Evolutionary conservation across 2,113 vertebrate genomes (phyloP), one percentile per base, ranked within the genome.

Genomic region (Varanus komodoensis): DNA sequence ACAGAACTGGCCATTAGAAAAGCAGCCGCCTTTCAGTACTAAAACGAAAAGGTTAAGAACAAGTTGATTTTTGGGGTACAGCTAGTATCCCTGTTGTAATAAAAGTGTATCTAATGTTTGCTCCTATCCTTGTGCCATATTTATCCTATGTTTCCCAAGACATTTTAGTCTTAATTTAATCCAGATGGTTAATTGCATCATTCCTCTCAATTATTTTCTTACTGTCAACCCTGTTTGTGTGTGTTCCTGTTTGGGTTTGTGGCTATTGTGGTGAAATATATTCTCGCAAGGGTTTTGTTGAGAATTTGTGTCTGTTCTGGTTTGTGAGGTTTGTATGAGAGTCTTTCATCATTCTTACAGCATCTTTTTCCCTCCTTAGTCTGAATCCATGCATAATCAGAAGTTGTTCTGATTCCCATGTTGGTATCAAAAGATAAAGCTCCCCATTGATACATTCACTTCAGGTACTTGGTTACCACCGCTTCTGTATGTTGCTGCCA

Each of bases 171-270:
- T 69, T 92, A 57, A 57, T 74, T 82, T 94, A 57, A 38, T 0
- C 50, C 54, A 61, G 84, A 82, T 86, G 67, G 34, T 84, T 21
- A 82, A 79, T 79, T 44, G 89, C 84, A 90, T 80, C 23, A 11
- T 93, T 92, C 90, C 71, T 86, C n/a, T 32, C 69, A 74, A 82
- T 19, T 83, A 32, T 90, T n/a, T 84, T 50, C 50, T 74, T 87
- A 38, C 81, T 82, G 87, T 71, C 77, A 89, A 84, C 44, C 27
- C 38, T 3, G 0, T 44, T 77, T 50, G 90, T 75, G 34, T 38
- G 34, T 67, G 88, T 64, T 3, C 75, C 0, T 34, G 8, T 81
- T 90, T 21, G 3, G 17, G 89, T 93, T 92, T 89, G 82, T 57
- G 0, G 0, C n/a, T 29, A 77, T 71, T 38, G 11, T 80, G 87